phyloP scores from a whole-genome alignment of 2,113 vertebrate species.

The Otolemur garnettii region DNA sequence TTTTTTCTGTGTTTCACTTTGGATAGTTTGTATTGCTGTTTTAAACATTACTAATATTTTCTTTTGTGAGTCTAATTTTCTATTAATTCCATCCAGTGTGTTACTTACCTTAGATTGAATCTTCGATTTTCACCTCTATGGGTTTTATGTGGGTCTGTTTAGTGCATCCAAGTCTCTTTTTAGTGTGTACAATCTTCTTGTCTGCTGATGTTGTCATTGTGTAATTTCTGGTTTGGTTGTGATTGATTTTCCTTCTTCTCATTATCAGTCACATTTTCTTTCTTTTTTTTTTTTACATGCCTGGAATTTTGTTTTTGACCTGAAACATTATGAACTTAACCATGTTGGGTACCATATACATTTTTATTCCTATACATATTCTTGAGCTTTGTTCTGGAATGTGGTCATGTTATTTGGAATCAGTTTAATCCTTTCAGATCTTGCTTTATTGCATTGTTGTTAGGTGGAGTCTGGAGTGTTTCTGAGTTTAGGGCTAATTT shows the following conservation, averaged over 20 bases:
- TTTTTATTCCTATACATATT: neutral
- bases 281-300: slow-evolving; percentile 3
- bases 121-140: slow-evolving; percentile 1
- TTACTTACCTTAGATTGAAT: neutral
- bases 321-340: slow-evolving; percentile 10
- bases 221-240: slow-evolving; percentile 54
- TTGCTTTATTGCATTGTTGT: neutral
- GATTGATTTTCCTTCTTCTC: slow-evolving; percentile 53
- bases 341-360: neutral
- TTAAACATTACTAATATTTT: slow-evolving; percentile 26
- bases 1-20: neutral
- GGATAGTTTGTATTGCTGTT: neutral
- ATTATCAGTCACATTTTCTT: neutral
- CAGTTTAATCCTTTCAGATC: neutral
- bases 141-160: slow-evolving; percentile 33
- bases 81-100: neutral
- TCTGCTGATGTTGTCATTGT: neutral
- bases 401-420: neutral
- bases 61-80: neutral
- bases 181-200: neutral
- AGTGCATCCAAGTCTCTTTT: neutral
- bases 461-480: neutral
- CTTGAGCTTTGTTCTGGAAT: slow-evolving; percentile 25
- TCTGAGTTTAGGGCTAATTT: neutral
- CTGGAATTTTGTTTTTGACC: slow-evolving; percentile 48